phyloP scores from a whole-genome alignment of 2,797 vertebrate species.

The Neosilurus mollespiculum region DNA sequence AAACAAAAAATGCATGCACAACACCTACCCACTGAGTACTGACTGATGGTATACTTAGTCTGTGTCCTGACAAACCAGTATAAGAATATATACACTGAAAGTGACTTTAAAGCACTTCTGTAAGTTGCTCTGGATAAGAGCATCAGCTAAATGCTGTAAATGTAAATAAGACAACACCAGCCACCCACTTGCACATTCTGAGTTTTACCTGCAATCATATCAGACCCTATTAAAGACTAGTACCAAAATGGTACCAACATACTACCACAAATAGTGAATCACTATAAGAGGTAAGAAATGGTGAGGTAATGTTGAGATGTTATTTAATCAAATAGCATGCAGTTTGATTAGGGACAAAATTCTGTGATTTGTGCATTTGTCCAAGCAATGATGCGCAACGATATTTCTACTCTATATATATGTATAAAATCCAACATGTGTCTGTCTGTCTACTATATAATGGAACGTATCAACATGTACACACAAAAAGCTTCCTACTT shows the following conservation, averaged over 20 bases:
- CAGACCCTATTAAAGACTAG: neutral
- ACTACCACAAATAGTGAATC: neutral
- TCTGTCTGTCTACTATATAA: no score
- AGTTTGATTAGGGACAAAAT: neutral
- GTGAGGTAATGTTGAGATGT: neutral
- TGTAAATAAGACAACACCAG: neutral
- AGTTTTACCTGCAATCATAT: neutral
- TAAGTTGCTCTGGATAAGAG: no score
- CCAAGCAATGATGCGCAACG: neutral
- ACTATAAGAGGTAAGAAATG: neutral
- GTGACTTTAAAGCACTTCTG: no score
- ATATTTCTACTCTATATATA: neutral
- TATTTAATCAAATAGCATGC: neutral
- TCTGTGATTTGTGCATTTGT: neutral
- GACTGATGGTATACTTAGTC: no score
- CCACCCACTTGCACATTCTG: neutral
- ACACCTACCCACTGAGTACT: no score
- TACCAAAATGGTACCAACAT: neutral
- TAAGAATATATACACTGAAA: no score
- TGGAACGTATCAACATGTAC: no score
- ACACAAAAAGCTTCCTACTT: no score
- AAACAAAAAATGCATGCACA: no score
- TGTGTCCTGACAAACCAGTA: no score
- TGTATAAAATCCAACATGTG: no score
- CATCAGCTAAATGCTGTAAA: no score